A percentile compares a stretch with the other conserved stretches of the same genome.
Conservation (phyloP, 2,797 vertebrate genomes). For the Lates japonicus region DNA sequence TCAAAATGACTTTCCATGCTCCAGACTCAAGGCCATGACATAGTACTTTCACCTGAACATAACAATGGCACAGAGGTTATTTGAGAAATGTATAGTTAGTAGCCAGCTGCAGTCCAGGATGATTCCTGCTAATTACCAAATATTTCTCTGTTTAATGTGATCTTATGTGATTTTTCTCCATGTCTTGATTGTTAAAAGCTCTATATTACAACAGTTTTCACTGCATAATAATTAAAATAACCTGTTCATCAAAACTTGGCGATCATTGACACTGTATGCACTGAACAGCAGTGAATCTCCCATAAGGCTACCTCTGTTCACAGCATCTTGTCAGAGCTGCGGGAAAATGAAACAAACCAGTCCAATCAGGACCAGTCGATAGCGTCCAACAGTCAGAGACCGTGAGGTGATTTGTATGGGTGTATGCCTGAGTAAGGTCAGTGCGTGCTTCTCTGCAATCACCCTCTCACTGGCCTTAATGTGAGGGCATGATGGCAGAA, state of each 20-base stretch:
- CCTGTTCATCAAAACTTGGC: neutral
- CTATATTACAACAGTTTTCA: neutral
- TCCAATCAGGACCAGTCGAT: slow-evolving; percentile 62
- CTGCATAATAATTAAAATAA: neutral
- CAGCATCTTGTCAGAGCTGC: slow-evolving; percentile 16
- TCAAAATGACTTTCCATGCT: neutral
- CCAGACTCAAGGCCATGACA: neutral
- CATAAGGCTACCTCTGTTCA: slow-evolving; percentile 12
- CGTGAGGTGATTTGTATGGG: slow-evolving; percentile 68
- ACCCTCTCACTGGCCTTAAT: slow-evolving; percentile 61
- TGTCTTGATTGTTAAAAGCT: neutral
- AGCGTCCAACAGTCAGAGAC: slow-evolving; percentile 51
- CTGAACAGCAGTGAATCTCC: slow-evolving; percentile 4
- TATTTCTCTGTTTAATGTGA: neutral
- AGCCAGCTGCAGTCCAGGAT: neutral
- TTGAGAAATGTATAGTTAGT: too few relatives aligned
- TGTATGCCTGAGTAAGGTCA: slow-evolving; percentile 60
- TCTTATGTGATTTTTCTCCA: neutral
- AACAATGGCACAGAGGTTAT: too few relatives aligned
- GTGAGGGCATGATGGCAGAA: slow-evolving; percentile 69
- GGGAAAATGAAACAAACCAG: slow-evolving; percentile 29
- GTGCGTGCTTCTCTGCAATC: slow-evolving; percentile 53
- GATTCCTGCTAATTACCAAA: neutral
- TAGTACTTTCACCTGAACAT: neutral
- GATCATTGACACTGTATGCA: neutral